Base-by-base conservation (phyloP, 1,140 invertebrate genomes). In the Caenorhabditis brenneri region DNA sequence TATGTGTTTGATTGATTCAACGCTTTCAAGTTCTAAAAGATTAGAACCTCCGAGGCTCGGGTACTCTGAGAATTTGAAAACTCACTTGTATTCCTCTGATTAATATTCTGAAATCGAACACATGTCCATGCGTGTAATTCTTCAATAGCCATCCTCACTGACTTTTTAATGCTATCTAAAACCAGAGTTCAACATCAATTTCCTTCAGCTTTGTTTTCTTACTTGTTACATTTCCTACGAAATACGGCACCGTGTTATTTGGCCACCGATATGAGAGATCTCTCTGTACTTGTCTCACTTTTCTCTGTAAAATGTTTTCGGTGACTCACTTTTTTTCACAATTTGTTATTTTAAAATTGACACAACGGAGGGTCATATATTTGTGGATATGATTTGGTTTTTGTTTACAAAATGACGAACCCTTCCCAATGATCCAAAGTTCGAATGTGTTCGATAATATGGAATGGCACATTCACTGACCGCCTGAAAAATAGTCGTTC, bases 351-450 rank as follows among this genome's bases (percentile, higher is more conserved):
- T 65, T 65, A 33, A n/a, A 65, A 65, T 65, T 65, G 10, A 65
- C 58, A 65, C 19, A 65, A 65, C 29, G 22, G 53, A 36, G 24
- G 19, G 24, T 2, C 22, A 10, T n/a, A 16, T 65, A 42, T 74
- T 74, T 74, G 65, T 24, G 33, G 36, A 74, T 74, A 27, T 42
- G 65, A 74, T 42, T 46, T 24, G 7, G 15, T 16, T 2, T 74
- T 74, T 74, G n/a, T 74, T 42, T 74, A 74, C 65, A 74, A 74
- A 74, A 74, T 74, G 65, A 74, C 65, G 65, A 74, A 74, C 65
- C 65, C 33, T 39, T 39, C 65, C 65, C 36, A 74, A 31, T 42
- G 65, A 42, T 46, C 65, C 65, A 42, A 74, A 74, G 65, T 74
- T 74, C 22, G 65, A 74, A 42, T 74, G 65, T 24, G 65, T 74